phyloP scores from a whole-genome alignment of 2,113 vertebrate genomes.

The Mesocricetus auratus region DNA sequence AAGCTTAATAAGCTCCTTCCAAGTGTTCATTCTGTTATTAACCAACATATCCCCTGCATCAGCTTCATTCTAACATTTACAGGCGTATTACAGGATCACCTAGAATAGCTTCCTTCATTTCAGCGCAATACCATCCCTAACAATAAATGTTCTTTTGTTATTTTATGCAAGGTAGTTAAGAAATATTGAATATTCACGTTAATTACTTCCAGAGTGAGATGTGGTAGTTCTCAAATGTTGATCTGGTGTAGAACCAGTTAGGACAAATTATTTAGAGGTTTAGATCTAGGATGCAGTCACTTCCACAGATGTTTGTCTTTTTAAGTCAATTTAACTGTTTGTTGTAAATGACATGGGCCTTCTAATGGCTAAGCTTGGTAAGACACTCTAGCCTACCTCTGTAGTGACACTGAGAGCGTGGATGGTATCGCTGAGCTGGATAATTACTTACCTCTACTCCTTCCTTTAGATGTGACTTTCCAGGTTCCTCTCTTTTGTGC shows the following conservation, averaged over 20 bases:
- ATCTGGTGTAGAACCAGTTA: not conserved
- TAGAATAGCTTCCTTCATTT: not conserved
- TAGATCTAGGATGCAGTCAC: not conserved
- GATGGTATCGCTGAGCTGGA: rapidly evolving
- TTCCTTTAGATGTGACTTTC: not conserved
- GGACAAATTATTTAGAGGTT: not conserved
- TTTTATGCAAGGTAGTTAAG: conserved; percentile 17
- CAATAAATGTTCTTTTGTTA: not conserved
- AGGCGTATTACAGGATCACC: not conserved
- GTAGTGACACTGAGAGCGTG: rapidly evolving
- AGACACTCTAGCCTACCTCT: not conserved
- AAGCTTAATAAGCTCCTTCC: not conserved
- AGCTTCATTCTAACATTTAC: not conserved
- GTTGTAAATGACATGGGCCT: not conserved
- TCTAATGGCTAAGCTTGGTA: not conserved
- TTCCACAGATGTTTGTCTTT: conserved; percentile 20
- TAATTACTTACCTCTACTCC: not conserved
- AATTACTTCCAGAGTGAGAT: not conserved
- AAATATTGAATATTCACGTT: not conserved
- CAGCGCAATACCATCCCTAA: not conserved
- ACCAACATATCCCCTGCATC: not conserved
- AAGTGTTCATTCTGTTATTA: not conserved
- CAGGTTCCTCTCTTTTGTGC: not conserved
- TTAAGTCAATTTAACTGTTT: not conserved
- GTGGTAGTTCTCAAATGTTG: not conserved